Percentiles rank a stretch among this genome's conserved stretches.
Conservation (phyloP, 1,140 invertebrate genomes). For the Mizuhopecten yessoensis region DNA sequence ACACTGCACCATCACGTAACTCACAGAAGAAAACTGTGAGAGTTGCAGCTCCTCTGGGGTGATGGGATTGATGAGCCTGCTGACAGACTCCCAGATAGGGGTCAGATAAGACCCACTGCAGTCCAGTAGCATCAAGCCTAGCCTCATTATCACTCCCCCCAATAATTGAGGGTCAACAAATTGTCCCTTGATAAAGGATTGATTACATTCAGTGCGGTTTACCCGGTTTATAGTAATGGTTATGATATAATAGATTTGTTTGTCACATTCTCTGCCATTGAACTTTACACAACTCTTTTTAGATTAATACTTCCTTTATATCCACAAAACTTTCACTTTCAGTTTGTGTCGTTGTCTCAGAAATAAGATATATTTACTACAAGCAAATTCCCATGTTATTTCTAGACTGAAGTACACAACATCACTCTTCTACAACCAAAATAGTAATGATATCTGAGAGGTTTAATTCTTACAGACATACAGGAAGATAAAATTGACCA, state of each 20-base stretch:
- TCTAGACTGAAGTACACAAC: neutral
- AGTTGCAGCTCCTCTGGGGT: neutral
- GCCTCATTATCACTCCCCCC: conserved; percentile 14
- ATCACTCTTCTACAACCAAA: neutral
- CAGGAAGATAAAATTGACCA: neutral
- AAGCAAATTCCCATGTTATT: neutral
- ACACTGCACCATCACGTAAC: too few species aligned
- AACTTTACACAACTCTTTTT: neutral
- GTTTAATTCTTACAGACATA: neutral
- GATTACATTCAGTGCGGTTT: neutral
- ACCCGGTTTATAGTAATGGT: neutral
- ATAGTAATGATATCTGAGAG: neutral
- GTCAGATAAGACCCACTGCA: neutral
- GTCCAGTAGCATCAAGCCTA: neutral
- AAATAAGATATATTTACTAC: neutral
- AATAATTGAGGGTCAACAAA: conserved; percentile 10
- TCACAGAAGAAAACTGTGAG: too few species aligned
- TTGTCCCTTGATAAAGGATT: neutral
- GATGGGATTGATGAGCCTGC: conserved; percentile 4
- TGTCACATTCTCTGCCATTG: neutral
- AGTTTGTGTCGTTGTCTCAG: neutral
- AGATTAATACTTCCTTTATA: neutral
- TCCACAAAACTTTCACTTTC: neutral
- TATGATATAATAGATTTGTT: neutral
- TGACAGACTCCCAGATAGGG: neutral